Evolutionary conservation across 2,797 vertebrate species (phyloP), one percentile per base, ranked within the genome.

Genomic region (Avahi laniger): DNA sequence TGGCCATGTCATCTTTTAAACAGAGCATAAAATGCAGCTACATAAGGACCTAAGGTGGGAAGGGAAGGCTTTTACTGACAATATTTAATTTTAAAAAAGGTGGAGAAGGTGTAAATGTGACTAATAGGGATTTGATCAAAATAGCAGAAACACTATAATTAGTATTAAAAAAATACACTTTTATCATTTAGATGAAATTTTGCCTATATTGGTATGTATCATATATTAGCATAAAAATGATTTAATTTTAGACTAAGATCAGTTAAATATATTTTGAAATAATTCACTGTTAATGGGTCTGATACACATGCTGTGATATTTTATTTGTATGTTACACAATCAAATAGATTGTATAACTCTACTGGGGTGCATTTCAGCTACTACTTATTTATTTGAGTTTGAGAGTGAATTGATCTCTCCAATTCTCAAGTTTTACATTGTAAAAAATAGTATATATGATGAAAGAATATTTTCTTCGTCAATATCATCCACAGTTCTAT

Each of bases 1-100:
- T 70, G 50, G 24, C 6, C 46, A 63, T 90, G 76, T 63, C 52
- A 94, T 82, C 76, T 83, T 92, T 92, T 91, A 80, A 94, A 52
- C 59, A 82, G 43, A 92, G 28, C 28, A 69, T 92, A 93, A 95
- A 91, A 91, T 81, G 30, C 20, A 75, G 59, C 76, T 76, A 13
- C 4, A 67, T 84, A 95, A 80, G 41, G 43, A 35, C 10, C 24
- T 73, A 41, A 41, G 17, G n/a, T 46, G 90, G 41, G 81, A 73
- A 89, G 8, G 26, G 48, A 84, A 90, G 3, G 12, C 6, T 80
- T 78, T 87, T 33, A 46, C 24, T 84, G 24, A 61, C 12, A 90
- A 76, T 79, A 46, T 67, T 61, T 33, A 65, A 65, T 54, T 79
- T 38, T 1, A 22, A 8, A 59, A 72, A 73, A 67, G 46, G 4